Evolutionary conservation across 2,797 vertebrate genomes (phyloP), one percentile per base, ranked within the genome.

Genomic region (Merluccius polli): DNA sequence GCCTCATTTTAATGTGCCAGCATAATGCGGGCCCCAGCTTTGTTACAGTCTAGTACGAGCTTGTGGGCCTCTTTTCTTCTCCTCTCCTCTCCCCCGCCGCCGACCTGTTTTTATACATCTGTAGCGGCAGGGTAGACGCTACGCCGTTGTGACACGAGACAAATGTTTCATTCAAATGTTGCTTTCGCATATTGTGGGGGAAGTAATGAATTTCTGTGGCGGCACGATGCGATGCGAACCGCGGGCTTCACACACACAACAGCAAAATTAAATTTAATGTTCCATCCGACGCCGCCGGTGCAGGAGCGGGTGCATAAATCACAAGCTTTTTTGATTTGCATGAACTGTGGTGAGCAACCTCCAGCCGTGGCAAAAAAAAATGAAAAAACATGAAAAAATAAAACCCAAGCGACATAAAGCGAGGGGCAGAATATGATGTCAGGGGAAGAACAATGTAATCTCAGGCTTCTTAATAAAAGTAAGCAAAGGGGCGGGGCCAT

Each of bases 161-260:
- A 97, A 97, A 98, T 98, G 97, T 96, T 97, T 98, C 96, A 97
- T 98, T 98, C 95, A 96, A 97, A 98, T 96, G 94, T 94, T 95
- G 93, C 96, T 95, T 96, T 96, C 95, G 94, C 95, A 96, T 97
- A 97, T 97, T 95, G 94, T 91, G 96, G 93, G 94, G 94, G 93
- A 93, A 89, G 94, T 98, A 97, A 98, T 98, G 97, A 98, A 97
- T 97, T 96, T 92, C 88, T 88, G 89, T 87, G 92, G 90, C 48
- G 92, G 92, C 87, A 88, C 91, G 92, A 77, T 91, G 80, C 41
- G 41, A 48, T 4, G 41, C 41, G 13, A 48, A 48, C 41, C 15
- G 41, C 41, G 13, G 41, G 41, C 41, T 48, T 48, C 48, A 48
- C 44, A 48, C 44, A 16, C 44, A 48, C 16, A 93, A n/a, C 93